Conservation (phyloP, 1,140 invertebrate species). For the Stegodyphus mimosarum region DNA sequence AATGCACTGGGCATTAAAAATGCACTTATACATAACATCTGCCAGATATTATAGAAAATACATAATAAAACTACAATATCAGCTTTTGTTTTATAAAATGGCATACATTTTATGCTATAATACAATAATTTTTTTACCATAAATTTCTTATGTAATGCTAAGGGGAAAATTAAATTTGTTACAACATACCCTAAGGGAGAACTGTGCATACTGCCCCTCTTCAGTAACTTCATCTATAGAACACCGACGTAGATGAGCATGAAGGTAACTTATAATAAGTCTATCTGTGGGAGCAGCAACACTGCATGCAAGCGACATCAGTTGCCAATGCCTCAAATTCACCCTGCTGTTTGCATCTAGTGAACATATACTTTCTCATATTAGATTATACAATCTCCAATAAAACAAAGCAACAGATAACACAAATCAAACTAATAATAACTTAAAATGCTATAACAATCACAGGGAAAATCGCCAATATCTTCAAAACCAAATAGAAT, state of each 20-base stretch:
- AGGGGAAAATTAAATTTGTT: background rate
- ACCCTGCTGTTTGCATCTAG: conserved; percentile 86
- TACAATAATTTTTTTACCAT: background rate
- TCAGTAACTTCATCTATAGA: conserved; percentile 89
- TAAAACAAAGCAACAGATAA: no score
- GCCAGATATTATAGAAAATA: no score
- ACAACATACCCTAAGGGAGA: conserved; percentile 84
- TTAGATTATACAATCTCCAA: no score
- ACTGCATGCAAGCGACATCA: conserved; percentile 88
- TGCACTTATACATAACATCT: no score
- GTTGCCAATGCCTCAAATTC: conserved; percentile 90
- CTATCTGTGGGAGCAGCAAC: conserved; percentile 87
- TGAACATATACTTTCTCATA: background rate
- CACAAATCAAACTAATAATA: no score
- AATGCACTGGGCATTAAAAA: no score
- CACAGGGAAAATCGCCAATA: no score
- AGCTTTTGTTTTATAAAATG: no score
- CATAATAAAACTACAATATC: no score
- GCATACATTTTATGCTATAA: no score
- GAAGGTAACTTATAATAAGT: conserved; percentile 86
- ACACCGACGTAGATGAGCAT: conserved; percentile 89
- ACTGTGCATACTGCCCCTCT: conserved; percentile 93
- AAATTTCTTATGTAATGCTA: conserved; percentile 10
- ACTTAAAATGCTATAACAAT: no score
- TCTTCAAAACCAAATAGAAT: no score